Evolutionary conservation across 2,888 invertebrate species (phyloP).

Genomic region (Psylliodes chrysocephalus): DNA sequence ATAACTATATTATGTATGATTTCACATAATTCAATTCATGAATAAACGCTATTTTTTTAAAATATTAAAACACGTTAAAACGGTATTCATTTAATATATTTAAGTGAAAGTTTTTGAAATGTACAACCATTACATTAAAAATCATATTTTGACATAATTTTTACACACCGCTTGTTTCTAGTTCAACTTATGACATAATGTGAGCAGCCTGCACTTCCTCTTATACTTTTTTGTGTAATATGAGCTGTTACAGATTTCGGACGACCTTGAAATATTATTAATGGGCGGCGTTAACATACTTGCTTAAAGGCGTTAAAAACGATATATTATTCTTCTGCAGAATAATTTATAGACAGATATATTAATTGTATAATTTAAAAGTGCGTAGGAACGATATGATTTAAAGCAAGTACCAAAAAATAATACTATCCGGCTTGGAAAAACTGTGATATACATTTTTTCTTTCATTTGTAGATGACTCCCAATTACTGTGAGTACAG

Average conservation of each 20-base stretch:
- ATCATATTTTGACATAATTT: slow-evolving; percentile 15
- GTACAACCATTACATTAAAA: neutral
- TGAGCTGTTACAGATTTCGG: neutral
- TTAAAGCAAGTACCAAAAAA: too few relatives aligned
- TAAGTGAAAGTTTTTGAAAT: slow-evolving; percentile 4
- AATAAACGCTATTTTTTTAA: neutral
- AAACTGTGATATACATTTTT: too few relatives aligned
- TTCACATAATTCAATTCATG: too few relatives aligned
- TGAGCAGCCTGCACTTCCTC: slow-evolving; percentile 11
- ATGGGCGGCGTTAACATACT: slow-evolving; percentile 2
- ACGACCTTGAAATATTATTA: slow-evolving; percentile 5
- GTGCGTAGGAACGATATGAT: too few relatives aligned
- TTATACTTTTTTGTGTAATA: neutral
- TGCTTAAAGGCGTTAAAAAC: slow-evolving; percentile 3
- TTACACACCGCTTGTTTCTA: slow-evolving; percentile 21
- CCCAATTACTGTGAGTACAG: too few relatives aligned
- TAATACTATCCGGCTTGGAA: too few relatives aligned
- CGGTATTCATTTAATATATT: neutral
- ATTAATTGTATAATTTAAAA: too few relatives aligned
- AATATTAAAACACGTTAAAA: neutral
- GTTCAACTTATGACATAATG: slow-evolving; percentile 30
- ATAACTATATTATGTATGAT: too few relatives aligned
- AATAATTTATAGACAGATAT: neutral
- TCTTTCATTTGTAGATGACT: too few relatives aligned
- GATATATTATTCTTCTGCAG: neutral